phyloP scores from a whole-genome alignment of 1,140 invertebrate species.

The Atta cephalotes region DNA sequence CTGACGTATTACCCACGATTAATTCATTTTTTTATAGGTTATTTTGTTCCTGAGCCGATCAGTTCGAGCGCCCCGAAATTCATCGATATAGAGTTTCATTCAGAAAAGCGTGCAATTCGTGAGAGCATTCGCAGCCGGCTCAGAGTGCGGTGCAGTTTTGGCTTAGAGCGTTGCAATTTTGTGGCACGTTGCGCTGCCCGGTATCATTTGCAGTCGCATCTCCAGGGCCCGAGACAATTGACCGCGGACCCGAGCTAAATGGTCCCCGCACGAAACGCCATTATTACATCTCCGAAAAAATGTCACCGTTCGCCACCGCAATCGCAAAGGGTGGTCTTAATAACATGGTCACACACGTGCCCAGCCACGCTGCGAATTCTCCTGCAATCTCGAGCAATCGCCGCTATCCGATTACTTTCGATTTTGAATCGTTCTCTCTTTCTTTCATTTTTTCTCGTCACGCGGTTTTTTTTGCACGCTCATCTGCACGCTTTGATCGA shows the following conservation, averaged over 20 bases:
- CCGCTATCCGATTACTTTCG: conserved; percentile 56
- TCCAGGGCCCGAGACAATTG: conserved; percentile 59
- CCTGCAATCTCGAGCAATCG: conserved; percentile 16
- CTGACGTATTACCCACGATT: background rate
- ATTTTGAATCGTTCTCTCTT: conserved; percentile 66
- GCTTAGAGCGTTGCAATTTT: conserved; percentile 72
- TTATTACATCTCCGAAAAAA: conserved; percentile 65
- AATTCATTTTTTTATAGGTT: conserved; percentile 18
- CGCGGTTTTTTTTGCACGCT: conserved; percentile 83
- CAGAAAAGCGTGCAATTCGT: conserved; percentile 47
- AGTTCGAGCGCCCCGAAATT: conserved; percentile 14
- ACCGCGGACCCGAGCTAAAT: conserved; percentile 69
- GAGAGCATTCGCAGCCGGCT: conserved; percentile 29
- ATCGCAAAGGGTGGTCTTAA: conserved; percentile 73
- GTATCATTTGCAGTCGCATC: conserved; percentile 63
- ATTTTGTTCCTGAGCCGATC: background rate
- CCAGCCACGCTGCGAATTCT: background rate
- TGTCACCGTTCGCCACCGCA: conserved; percentile 37
- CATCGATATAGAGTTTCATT: background rate
- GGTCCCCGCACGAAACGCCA: conserved; percentile 73
- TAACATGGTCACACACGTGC: conserved; percentile 69
- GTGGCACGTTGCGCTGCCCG: conserved; percentile 52
- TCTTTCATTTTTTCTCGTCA: conserved; percentile 67
- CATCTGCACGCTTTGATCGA: conserved; percentile 81
- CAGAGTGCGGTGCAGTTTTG: conserved; percentile 55